Base-by-base conservation (phyloP, 2,888 invertebrate species). In the Polia nebulosa region DNA sequence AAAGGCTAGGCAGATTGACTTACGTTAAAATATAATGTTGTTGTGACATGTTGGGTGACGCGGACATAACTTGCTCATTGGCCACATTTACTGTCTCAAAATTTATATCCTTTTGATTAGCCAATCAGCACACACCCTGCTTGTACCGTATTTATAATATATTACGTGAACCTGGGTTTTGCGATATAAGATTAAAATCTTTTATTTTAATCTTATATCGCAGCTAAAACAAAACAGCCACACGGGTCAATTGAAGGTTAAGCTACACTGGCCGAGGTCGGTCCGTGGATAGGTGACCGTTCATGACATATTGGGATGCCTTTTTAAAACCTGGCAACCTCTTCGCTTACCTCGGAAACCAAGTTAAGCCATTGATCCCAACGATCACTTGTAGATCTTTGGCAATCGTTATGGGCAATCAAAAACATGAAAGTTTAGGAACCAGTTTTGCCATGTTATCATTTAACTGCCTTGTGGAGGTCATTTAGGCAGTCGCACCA, bases 61-160 rank as follows among this genome's bases (percentile, higher is more conserved):
- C 36, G 22, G 3, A 49, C 15, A 1, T 67, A 44, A 67, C 34
- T 34, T 34, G 52, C 20, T 68, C 65, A 66, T 15, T 68, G 51
- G 17, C 11, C 39, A n/a, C 11, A 29, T 64, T 60, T 22, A 32
- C 22, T 22, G 2, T 2, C 32, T 51, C 15, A 51, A 20, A 20
- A 8, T n/a, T 41, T n/a, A n/a, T n/a, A n/a, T n/a, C n/a, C n/a
- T n/a, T n/a, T n/a, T n/a, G n/a, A n/a, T 32, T 27, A 63, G 41
- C 32, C 32, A 57, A 39, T 34, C 44, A 63, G 15, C 34, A 27
- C 7, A 32, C 29, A 20, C 9, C 9, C 6, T 5, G 36, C 13
- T 34, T 36, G 15, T 36, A n/a, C n/a, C n/a, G n/a, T n/a, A n/a
- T n/a, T n/a, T n/a, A n/a, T n/a, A n/a, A n/a, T n/a, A n/a, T n/a